Conservation (phyloP, 2,113 vertebrate genomes). For the Gobius niger region DNA sequence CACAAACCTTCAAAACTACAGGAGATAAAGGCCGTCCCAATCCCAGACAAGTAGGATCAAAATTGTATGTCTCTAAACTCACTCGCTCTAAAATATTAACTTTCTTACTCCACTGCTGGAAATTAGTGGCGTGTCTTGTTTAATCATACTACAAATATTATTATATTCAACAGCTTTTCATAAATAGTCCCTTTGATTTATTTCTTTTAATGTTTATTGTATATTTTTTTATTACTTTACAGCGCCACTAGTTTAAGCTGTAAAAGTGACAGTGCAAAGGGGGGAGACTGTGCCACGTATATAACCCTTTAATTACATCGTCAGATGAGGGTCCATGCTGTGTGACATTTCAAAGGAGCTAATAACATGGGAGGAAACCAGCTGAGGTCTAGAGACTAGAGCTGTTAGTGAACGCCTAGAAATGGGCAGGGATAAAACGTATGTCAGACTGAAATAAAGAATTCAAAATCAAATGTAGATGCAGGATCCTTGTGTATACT, state of each 20-base stretch:
- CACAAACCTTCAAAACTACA: constrained; percentile 17
- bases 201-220: background rate
- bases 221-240: background rate
- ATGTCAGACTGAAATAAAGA: background rate
- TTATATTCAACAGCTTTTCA: no score
- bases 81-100: no score
- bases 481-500: background rate
- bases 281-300: constrained; percentile 1
- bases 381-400: constrained; percentile 12
- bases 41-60: background rate
- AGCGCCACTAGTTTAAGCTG: constrained; percentile 18
- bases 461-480: background rate
- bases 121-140: no score
- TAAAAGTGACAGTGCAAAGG: background rate
- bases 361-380: constrained; percentile 16
- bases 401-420: background rate
- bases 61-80: no score
- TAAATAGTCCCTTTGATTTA: background rate
- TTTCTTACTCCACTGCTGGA: no score
- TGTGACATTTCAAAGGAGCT: constrained; percentile 40
- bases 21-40: background rate
- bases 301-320: constrained; percentile 48
- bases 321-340: constrained; percentile 31
- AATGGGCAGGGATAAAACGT: background rate
- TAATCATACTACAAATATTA: no score